Evolutionary conservation across 2,797 vertebrate species (phyloP).

Genomic region (Diceros bicornis): DNA sequence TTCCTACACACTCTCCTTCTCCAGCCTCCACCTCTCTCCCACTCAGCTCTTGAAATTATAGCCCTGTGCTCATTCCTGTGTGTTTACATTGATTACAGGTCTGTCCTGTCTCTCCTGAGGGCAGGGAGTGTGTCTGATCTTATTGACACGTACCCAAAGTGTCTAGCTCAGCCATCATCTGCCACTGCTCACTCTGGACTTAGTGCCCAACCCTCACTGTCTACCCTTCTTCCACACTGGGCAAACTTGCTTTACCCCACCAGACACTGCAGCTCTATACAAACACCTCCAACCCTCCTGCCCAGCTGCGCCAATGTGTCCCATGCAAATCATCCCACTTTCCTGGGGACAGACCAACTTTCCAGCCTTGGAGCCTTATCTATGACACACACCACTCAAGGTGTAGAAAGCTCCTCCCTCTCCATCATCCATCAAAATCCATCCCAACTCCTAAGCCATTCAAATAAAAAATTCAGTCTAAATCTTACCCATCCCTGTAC

Average conservation of each 20-base stretch:
- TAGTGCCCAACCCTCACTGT: not conserved
- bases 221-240: not conserved
- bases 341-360: not conserved
- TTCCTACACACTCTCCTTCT: not conserved
- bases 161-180: slow-evolving; percentile 32
- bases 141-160: slow-evolving; percentile 49
- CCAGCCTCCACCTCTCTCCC: not conserved
- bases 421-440: not conserved
- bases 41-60: slow-evolving; percentile 72
- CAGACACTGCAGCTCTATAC: not conserved
- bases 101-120: slow-evolving; percentile 69
- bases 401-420: not conserved
- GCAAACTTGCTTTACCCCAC: not conserved
- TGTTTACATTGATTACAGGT: slow-evolving; percentile 81
- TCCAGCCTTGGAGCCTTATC: not conserved
- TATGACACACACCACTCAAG: not conserved
- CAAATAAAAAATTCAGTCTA: not conserved
- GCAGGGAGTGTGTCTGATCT: slow-evolving; percentile 64
- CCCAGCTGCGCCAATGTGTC: not conserved
- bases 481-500: not conserved
- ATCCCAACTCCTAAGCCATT: not conserved
- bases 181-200: not conserved
- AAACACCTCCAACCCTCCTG: slow-evolving; percentile 38
- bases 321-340: not conserved
- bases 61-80: not conserved